Evolutionary conservation across 2,113 vertebrate genomes (phyloP).

Genomic region (Planiliza haematocheilus): DNA sequence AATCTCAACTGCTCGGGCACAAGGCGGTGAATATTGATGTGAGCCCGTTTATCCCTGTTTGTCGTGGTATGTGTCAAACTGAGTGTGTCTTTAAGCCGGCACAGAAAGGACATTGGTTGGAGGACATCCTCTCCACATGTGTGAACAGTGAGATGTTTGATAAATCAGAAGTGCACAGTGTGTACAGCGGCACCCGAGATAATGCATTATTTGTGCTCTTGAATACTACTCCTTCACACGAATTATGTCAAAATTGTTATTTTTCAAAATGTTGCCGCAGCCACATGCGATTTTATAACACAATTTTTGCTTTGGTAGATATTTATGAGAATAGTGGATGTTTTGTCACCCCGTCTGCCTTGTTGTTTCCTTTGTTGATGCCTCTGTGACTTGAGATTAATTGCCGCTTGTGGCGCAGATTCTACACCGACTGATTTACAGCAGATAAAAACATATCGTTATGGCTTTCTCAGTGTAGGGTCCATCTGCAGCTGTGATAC

Average conservation of each 20-base stretch:
- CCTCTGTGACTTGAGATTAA: constrained; percentile 66
- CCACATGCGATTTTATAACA: constrained; percentile 30
- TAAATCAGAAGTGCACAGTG: constrained; percentile 48
- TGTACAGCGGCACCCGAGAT: constrained; percentile 24
- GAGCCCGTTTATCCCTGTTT: constrained; percentile 62
- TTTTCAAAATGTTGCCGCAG: constrained; percentile 46
- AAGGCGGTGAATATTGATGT: constrained; percentile 71
- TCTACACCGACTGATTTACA: constrained; percentile 34
- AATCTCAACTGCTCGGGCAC: constrained; percentile 62
- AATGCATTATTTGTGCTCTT: constrained; percentile 58
- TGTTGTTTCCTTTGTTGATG: constrained; percentile 41
- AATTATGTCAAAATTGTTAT: constrained; percentile 54
- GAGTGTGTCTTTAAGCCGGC: constrained; percentile 36
- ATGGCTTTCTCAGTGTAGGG: constrained; percentile 33
- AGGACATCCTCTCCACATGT: constrained; percentile 68
- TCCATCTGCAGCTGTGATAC: constrained; percentile 35
- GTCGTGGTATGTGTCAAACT: constrained; percentile 66
- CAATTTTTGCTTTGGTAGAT: constrained; percentile 38
- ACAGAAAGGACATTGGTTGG: constrained; percentile 65
- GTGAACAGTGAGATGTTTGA: constrained; percentile 61
- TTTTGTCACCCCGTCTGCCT: constrained; percentile 13
- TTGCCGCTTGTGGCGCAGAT: constrained; percentile 38
- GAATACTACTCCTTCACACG: constrained; percentile 36
- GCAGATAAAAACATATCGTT: constrained; percentile 53
- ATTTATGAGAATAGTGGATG: constrained; percentile 46